phyloP scores from a whole-genome alignment of 2,888 invertebrate species.

The Pharmacophagus antenor region DNA sequence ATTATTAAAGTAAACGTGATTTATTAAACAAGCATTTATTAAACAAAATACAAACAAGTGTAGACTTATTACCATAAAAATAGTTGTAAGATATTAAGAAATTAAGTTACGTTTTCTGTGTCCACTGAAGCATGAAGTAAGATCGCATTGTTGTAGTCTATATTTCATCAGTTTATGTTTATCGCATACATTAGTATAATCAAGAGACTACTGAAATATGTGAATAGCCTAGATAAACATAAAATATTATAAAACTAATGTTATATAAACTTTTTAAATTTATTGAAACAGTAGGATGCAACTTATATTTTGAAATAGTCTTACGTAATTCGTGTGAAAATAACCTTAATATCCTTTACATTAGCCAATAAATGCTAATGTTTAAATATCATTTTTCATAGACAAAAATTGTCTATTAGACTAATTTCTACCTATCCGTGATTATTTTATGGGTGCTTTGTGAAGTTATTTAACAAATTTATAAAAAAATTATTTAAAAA shows the following conservation, averaged over 20 bases:
- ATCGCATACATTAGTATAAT: background rate
- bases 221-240: too few relatives aligned
- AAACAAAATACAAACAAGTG: background rate
- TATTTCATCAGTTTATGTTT: background rate
- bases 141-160: background rate
- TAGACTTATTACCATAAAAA: background rate
- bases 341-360: background rate
- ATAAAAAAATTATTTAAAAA: too few relatives aligned
- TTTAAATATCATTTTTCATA: too few relatives aligned
- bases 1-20: background rate
- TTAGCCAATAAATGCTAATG: background rate
- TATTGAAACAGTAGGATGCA: background rate
- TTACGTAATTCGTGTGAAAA: background rate
- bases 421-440: too few relatives aligned
- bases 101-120: background rate
- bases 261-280: slow-evolving; percentile 4
- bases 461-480: too few relatives aligned
- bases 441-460: background rate
- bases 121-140: background rate
- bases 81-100: too few relatives aligned
- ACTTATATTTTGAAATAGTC: background rate
- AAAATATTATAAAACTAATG: slow-evolving; percentile 1
- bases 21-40: background rate
- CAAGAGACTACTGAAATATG: background rate
- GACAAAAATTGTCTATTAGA: background rate